These are phyloP conservation scores for Brachypteracias leptosomus DNA, from an alignment of 2,113 vertebrate species.

Conservation along the genomic window DNA sequence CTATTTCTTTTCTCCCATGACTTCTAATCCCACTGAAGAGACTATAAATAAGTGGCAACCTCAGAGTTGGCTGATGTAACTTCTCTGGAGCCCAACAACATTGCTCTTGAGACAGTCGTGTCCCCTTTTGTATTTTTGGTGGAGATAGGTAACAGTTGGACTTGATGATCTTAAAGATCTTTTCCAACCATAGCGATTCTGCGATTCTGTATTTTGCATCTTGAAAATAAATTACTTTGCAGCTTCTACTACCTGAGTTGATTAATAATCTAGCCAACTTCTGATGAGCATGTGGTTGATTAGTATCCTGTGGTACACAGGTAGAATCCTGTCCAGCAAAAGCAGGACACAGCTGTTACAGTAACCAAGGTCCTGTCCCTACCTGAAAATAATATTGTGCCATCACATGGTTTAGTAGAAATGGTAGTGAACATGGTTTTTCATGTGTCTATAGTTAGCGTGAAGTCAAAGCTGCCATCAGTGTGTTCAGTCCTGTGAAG, in stretches of 20 bases:
- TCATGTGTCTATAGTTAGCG: not conserved
- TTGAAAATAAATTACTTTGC: not conserved
- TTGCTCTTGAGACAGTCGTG: accelerated
- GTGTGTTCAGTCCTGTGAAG: not conserved
- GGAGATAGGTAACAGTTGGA: too few relatives aligned
- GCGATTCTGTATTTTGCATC: too few relatives aligned
- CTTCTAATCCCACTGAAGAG: not conserved
- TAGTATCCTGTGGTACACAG: not conserved
- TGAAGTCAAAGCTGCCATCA: not conserved
- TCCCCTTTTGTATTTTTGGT: not conserved
- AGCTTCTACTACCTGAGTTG: not conserved
- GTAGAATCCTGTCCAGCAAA: not conserved
- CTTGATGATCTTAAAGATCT: too few relatives aligned
- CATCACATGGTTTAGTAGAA: not conserved
- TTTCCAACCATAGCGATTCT: too few relatives aligned
- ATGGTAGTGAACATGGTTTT: not conserved
- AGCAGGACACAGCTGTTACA: not conserved
- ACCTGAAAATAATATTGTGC: not conserved
- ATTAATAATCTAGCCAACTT: not conserved
- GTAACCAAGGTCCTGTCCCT: not conserved
- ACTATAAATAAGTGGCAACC: not conserved
- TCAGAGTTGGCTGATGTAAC: not conserved
- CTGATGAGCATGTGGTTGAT: not conserved
- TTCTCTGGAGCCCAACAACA: not conserved
- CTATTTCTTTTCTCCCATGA: not conserved